Evolutionary conservation across 2,113 vertebrate genomes (phyloP), one percentile per base, ranked within the genome.

Genomic region (Vidua chalybeata): DNA sequence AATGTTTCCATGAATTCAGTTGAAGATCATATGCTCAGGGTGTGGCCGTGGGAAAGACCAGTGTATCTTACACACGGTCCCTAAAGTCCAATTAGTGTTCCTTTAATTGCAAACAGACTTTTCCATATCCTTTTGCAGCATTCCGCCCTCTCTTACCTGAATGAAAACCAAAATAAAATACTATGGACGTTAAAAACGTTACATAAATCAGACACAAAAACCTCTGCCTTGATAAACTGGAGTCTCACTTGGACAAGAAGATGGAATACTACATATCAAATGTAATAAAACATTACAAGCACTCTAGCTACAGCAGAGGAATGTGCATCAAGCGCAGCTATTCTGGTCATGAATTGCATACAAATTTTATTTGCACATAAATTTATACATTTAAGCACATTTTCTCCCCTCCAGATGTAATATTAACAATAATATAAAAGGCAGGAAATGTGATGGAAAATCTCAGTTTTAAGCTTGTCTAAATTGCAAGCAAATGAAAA

Each of bases 31-130:
- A 96, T 84, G 90, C 89, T 96, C 79, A 96, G 93, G 95, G 92
- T 87, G 90, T 95, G 95, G 96, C 62, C 68, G 55, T 93, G 93
- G 87, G 95, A 97, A 98, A 97, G 89, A 68, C 82, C 80, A 55
- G 84, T 28, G 46, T 84, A 94, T 82, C 81, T 86, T 86, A 92
- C 95, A 89, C 64, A 28, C 51, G 51, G 87, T 94, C 96, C 95
- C 96, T 61, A 2, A 97, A 94, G 95, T 22, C 89, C 93, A 95
- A 84, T 97, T 95, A 96, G 71, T 2, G 63, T 48, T 94, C 76
- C 95, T 96, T 95, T 96, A 96, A 96, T 95, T 95, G 7, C 79
- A 96, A 96, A 82, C 91, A 97, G 62, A 79, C 78, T 94, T 96
- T 94, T 97, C 84, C 96, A 95, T n/a, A 97, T 96, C 97, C 97